A percentile compares a stretch with the other conserved stretches of the same genome.
These are phyloP conservation scores for Coluber constrictor DNA, from an alignment of 2,797 vertebrate species.

Conservation along the genomic window DNA sequence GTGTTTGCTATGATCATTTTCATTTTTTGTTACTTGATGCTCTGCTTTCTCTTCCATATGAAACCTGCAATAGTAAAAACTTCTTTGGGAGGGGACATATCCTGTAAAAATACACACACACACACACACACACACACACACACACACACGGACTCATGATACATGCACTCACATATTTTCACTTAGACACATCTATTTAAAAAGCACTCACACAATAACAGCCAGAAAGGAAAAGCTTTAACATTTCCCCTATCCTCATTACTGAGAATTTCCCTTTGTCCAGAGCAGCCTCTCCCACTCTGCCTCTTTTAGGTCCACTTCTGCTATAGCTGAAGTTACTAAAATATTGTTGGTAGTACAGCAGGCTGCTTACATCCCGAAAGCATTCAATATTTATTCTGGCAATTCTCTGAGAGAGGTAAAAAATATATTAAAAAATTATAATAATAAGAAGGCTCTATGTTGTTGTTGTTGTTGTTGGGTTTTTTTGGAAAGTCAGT, in stretches of 20 bases:
- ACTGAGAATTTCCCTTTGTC: neutral
- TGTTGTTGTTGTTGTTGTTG: no score
- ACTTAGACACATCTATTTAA: neutral
- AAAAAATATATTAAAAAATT: neutral
- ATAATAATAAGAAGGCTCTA: neutral
- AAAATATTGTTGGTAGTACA: neutral
- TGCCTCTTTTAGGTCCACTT: neutral
- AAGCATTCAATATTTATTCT: neutral
- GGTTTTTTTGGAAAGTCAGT: neutral
- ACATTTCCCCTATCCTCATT: neutral
- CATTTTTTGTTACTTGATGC: neutral
- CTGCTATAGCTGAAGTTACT: neutral
- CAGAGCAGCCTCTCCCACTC: neutral
- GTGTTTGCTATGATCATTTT: neutral
- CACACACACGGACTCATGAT: neutral
- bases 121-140: neutral
- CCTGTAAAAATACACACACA: neutral
- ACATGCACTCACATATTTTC: neutral
- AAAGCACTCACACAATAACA: neutral
- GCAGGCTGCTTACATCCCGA: neutral
- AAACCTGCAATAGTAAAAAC: neutral
- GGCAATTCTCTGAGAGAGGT: neutral
- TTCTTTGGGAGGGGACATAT: neutral
- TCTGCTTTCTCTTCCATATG: neutral
- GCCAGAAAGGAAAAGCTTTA: neutral